Evolutionary conservation across 2,797 vertebrate species (phyloP), one percentile per base, ranked within the genome.

Genomic region (Cheirogaleus major): DNA sequence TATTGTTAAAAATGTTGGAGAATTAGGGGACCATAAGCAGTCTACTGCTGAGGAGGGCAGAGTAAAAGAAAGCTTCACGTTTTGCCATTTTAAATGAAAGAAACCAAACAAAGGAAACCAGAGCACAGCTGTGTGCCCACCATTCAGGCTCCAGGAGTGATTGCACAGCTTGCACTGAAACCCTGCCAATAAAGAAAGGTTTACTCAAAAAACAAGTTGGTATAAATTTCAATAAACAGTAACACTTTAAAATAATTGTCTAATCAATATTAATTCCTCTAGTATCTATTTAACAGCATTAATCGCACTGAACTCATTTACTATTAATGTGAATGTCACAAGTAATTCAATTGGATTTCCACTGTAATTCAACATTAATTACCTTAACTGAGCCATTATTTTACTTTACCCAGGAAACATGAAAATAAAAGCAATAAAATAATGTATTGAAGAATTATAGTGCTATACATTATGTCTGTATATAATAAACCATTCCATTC

Each of bases 261-360:
- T 98, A 96, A 98, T 98, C 98, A 98, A 98, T 98, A 98, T 93
- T 98, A 97, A 98, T 98, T 98, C 97, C 84, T 98, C 65, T 97
- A 89, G 61, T 98, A 97, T 97, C 96, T 98, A 97, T 98, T 98
- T 98, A 98, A 97, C 32, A 95, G 27, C 84, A 97, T 98, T 98
- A 98, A 98, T 98, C 97, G 97, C 94, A n/a, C 41, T 76, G 92
- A 97, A 96, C 94, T 97, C 95, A 94, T 94, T 92, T 96, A 92
- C 38, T 97, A 97, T 98, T 98, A 98, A 98, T 98, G 97, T 76
- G 97, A 95, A 90, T 95, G 84, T 97, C 13, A n/a, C 96, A 97
- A 97, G 89, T 92, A 95, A 90, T 97, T 98, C 94, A 96, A 95
- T 61, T 97, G 93, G 48, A 96, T 98, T 98, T 98, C 93, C 96